Evolutionary conservation across 92 coral and sea anemone species (phyloP), one percentile per base, ranked within the genome.

Genomic region (Scolanthus callimorphus): DNA sequence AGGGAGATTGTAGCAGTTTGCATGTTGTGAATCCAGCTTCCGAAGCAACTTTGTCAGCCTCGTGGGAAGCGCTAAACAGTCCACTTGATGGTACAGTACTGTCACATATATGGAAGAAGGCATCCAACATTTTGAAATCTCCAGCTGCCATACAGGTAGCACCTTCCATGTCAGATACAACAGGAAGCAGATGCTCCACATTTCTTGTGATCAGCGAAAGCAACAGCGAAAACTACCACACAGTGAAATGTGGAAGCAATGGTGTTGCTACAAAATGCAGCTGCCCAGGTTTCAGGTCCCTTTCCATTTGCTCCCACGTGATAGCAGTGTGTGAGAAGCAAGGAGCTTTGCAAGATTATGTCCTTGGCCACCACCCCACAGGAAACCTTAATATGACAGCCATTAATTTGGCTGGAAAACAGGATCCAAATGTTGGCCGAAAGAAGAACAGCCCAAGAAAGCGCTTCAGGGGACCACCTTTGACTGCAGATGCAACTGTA

Each of bases 241-340:
- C 48, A 25, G 76, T 77, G 17, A 67, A 77, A 55, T 67, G 76
- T 54, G 55, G 60, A 31, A 34, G 65, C 25, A 58, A 1, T 64
- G 49, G 53, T 29, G 31, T 19, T 45, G 68, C 66, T 10, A 63
- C 68, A 20, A 77, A 68, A 31, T 77, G 83, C 46, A 67, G 70
- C 39, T 67, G 83, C 53, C 76, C 76, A 27, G 83, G 85, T 43
- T 63, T 70, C 73, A 78, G 56, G 55, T 78, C 73, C 17, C 65
- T 70, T 21, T 53, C 34, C 20, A 47, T 76, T 38, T 76, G 82
- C 52, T 76, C 75, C 0, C 82, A 66, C 59, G 75, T 75, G 24
- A 69, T 76, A n/a, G 82, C 82, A n/a, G 82, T 67, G 10, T 26
- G 62, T 27, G 82, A 76, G 28, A 74, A 64, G 46, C 19, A 76